Base-by-base conservation (phyloP, 92 coral and sea anemone species). In the Chrysogorgia sp. region DNA sequence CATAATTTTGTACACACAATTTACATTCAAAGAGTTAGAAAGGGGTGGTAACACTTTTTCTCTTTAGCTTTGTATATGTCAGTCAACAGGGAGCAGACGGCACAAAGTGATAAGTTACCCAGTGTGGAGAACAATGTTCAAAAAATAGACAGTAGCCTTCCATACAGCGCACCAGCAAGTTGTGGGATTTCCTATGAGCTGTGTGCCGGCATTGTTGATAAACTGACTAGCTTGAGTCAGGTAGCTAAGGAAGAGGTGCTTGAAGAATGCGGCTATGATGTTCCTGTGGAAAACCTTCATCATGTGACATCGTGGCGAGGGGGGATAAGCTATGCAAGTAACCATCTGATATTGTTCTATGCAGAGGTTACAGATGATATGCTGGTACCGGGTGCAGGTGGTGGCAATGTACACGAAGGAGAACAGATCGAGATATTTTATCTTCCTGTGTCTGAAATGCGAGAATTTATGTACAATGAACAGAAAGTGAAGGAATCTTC, bases 221-320 rank as follows among this genome's bases (percentile, higher is more conserved):
- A 96, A 77, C 89, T 89, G 47, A 57, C 81, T 24, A 85, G 90
- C 69, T 84, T 90, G 21, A 71, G 67, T 49, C 53, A 90, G n/a
- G 45, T 92, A 28, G 87, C 92, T 86, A 89, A 83, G 52, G 97
- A 92, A 74, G 99, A 96, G 70, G 70, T 89, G 14, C 76, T 92
- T 0, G 99, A 96, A 63, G 99, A 96, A 70, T 96, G 99, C 80
- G 99, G 99, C n/a, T 96, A 92, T 64, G 92, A 96, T 71, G 89
- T 96, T 7, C 96, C 97, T 10, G 89, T 87, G 71, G 89, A 74
- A 2, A 90, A 89, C 34, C 79, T 96, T 9, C 87, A 89, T 61
- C 72, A 81, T 40, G 66, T 96, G 10, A 85, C 86, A 12, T 85
- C 94, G 35, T 96, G 83, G 63, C 88, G 96, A 59, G 80, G 82